Base-by-base conservation (phyloP, 1,140 invertebrate genomes). In the Ericerus pela region DNA sequence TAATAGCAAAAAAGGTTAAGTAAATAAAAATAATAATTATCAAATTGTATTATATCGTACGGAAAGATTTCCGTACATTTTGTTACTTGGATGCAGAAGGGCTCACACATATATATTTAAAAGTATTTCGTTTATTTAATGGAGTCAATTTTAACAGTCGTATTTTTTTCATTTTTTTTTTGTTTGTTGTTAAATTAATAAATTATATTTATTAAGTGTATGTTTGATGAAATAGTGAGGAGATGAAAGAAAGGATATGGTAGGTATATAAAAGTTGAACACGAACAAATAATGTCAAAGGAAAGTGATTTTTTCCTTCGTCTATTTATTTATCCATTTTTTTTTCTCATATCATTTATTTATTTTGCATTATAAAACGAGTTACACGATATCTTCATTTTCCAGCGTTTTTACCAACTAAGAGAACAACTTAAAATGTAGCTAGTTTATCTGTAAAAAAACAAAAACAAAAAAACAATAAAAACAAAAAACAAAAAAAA, bases 21-120 rank as follows among this genome's bases (percentile, higher is more conserved):
- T n/a, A n/a, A n/a, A n/a, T n/a, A n/a, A n/a, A n/a, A n/a, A n/a
- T n/a, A n/a, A n/a, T n/a, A 8, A 47, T 47, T 47, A 47, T 24
- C 41, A 47, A 47, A 47, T 47, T 2, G 26, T 24, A 47, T 47
- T 47, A 33, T 8, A 10, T 24, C 41, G 41, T 47, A 47, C 41
- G 41, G 26, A 24, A 8, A 16, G 26, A 20, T n/a, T n/a, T n/a
- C 4, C 18, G 41, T 47, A 47, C 41, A 62, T 51, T 62, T 65
- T 67, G 68, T 69, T 70, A 70, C 69, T 70, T 70, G 69, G 69
- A 69, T 66, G 67, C 68, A 70, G 68, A 69, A 67, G 67, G 68
- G 66, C 64, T 60, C 53, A 61, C 53, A 62, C 55, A 58, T 53
- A 53, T 51, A 26, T 22, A 37, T 38, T 61, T 38, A 37, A 53